Evolutionary conservation across 1,140 invertebrate genomes (phyloP).

Genomic region (Lordiphosa mommai): DNA sequence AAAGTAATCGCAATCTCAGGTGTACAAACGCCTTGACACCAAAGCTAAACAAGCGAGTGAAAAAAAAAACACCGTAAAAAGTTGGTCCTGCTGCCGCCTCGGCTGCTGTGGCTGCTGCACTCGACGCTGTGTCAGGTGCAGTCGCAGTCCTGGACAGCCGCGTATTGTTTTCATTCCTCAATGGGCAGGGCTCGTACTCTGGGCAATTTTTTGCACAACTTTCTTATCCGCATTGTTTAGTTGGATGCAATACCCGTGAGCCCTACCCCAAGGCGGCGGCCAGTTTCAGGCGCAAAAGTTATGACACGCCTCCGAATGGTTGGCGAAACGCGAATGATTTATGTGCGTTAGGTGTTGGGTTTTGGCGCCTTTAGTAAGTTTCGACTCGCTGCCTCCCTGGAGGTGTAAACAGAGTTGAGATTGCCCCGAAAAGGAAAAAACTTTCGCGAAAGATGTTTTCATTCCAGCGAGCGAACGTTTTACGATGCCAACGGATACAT

Average conservation of each 20-base stretch:
- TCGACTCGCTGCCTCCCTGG: too few species aligned
- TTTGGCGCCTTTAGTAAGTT: not conserved
- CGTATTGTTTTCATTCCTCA: conserved; percentile 13
- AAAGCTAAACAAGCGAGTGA: conserved; percentile 46
- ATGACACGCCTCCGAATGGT: conserved; percentile 57
- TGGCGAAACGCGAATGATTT: conserved; percentile 49
- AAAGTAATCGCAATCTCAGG: conserved; percentile 67
- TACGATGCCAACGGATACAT: conserved; percentile 43
- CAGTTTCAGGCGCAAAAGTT: conserved; percentile 42
- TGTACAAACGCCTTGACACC: conserved; percentile 61
- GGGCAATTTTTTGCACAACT: conserved; percentile 48
- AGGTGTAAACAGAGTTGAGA: not conserved
- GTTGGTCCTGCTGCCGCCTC: conserved; percentile 31
- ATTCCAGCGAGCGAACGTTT: conserved; percentile 40
- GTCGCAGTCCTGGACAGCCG: conserved; percentile 18
- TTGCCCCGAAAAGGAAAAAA: conserved; percentile 15
- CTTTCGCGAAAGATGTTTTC: conserved; percentile 65
- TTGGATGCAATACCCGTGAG: conserved; percentile 28
- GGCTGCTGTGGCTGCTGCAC: conserved; percentile 39
- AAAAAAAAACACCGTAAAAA: conserved; percentile 37
- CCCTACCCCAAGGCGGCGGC: conserved; percentile 5
- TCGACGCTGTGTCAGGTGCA: conserved; percentile 57
- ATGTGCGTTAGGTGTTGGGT: conserved; percentile 53
- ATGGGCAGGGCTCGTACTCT: conserved; percentile 34
- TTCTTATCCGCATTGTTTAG: conserved; percentile 37